Percentiles rank a stretch among this genome's conserved stretches.
These are phyloP conservation scores for Lordiphosa stackelbergi DNA, from an alignment of 1,140 invertebrate species.

Conservation along the genomic window DNA sequence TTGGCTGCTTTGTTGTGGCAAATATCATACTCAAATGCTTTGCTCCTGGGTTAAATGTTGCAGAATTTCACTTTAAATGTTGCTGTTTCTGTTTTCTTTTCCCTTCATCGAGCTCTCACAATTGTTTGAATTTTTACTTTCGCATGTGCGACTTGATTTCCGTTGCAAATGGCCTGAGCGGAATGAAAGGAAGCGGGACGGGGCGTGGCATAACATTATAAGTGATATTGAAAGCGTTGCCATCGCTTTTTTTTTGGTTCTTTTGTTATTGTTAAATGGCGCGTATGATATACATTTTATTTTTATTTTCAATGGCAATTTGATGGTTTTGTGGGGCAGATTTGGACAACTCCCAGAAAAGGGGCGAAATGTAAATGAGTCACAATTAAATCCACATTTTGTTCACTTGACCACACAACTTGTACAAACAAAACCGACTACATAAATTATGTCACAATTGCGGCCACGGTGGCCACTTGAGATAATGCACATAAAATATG, in stretches of 20 bases:
- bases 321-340: constrained; percentile 14
- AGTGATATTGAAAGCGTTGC: constrained; percentile 72
- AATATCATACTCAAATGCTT: constrained; percentile 11
- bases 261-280: constrained; percentile 71
- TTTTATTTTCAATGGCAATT: constrained; percentile 46
- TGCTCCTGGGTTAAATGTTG: constrained; percentile 55
- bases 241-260: constrained; percentile 20
- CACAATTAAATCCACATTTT: constrained; percentile 50
- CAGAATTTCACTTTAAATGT: constrained; percentile 61
- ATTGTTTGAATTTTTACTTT: constrained; percentile 74
- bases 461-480: constrained; percentile 32
- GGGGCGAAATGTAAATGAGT: constrained; percentile 43
- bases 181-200: constrained; percentile 5
- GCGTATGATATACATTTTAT: constrained; percentile 73
- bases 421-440: constrained; percentile 29
- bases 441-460: constrained; percentile 61
- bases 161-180: constrained; percentile 61
- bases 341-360: constrained; percentile 10
- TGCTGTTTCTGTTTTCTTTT: constrained; percentile 26
- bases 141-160: constrained; percentile 73
- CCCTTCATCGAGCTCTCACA: constrained; percentile 21
- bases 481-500: constrained; percentile 70
- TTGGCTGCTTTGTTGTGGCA: constrained; percentile 21
- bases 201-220: constrained; percentile 45
- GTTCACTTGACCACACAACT: constrained; percentile 32